These are phyloP conservation scores for Prenolepis imparis DNA, from an alignment of 2,888 invertebrate genomes.

Conservation along the genomic window DNA sequence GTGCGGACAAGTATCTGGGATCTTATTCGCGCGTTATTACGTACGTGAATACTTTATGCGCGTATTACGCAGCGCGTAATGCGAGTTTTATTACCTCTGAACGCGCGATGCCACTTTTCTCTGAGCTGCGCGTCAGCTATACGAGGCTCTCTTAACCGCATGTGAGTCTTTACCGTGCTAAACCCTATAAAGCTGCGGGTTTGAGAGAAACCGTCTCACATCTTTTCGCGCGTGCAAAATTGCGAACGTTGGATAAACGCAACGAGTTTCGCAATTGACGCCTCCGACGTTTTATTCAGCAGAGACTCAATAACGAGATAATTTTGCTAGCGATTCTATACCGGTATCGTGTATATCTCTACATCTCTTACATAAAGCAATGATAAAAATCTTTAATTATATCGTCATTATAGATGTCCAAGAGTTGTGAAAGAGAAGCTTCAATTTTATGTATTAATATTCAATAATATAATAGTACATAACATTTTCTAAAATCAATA, in stretches of 20 bases:
- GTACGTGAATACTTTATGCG: slow-evolving; percentile 70
- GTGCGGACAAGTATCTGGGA: background rate
- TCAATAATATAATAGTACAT: background rate
- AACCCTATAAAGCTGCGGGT: slow-evolving; percentile 22
- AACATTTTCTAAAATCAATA: background rate
- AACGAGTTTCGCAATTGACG: background rate
- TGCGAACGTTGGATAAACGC: slow-evolving; percentile 27
- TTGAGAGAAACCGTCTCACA: slow-evolving; percentile 30
- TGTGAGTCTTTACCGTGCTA: slow-evolving; percentile 27
- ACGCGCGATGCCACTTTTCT: slow-evolving; percentile 84
- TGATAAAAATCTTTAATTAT: slow-evolving; percentile 2
- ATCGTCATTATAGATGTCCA: background rate
- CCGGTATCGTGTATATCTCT: background rate
- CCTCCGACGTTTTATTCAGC: background rate
- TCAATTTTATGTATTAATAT: background rate
- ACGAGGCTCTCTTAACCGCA: slow-evolving; percentile 45
- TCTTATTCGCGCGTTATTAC: slow-evolving; percentile 68
- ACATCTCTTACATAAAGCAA: background rate
- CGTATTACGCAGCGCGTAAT: slow-evolving; percentile 86
- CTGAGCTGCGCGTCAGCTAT: slow-evolving; percentile 49
- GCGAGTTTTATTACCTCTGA: slow-evolving; percentile 86
- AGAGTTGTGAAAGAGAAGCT: background rate
- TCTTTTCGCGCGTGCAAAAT: slow-evolving; percentile 31
- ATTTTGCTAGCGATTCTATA: slow-evolving; percentile 3
- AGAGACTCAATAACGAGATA: background rate